These are phyloP conservation scores for Subacronicta megacephala DNA, from an alignment of 2,888 invertebrate genomes.

Conservation along the genomic window DNA sequence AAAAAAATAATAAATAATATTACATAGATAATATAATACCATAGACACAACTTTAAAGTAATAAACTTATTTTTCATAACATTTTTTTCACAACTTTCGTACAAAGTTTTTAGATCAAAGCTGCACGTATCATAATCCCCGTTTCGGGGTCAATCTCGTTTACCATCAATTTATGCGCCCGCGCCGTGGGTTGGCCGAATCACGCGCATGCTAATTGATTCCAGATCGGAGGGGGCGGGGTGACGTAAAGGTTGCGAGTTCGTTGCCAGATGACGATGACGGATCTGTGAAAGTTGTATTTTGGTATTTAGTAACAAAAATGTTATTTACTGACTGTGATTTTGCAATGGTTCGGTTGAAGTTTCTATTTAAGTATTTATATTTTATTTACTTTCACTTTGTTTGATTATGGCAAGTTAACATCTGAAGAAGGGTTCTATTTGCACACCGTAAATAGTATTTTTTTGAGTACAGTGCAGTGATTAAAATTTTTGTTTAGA, in stretches of 20 bases:
- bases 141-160: constrained; percentile 58
- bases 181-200: constrained; percentile 56
- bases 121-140: constrained; percentile 33
- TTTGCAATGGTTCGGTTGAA: too few species aligned
- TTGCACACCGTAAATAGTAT: not conserved
- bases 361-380: too few species aligned
- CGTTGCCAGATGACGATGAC: constrained; percentile 59
- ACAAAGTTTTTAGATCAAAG: constrained; percentile 1
- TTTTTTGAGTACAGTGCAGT: not conserved
- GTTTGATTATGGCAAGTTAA: too few species aligned
- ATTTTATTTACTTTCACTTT: too few species aligned
- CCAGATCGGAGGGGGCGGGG: constrained; percentile 67
- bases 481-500: not conserved
- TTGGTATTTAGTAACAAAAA: constrained; percentile 2
- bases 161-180: constrained; percentile 59
- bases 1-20: too few species aligned
- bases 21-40: too few species aligned
- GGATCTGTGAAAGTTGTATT: constrained; percentile 53
- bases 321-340: not conserved
- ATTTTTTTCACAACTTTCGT: too few species aligned
- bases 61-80: too few species aligned
- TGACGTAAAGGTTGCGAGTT: constrained; percentile 75
- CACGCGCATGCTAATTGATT: constrained; percentile 79
- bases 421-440: too few species aligned
- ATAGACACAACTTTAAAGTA: too few species aligned